These are phyloP conservation scores for Plemyria rubiginata DNA, from an alignment of 2,888 invertebrate genomes.

Conservation along the genomic window DNA sequence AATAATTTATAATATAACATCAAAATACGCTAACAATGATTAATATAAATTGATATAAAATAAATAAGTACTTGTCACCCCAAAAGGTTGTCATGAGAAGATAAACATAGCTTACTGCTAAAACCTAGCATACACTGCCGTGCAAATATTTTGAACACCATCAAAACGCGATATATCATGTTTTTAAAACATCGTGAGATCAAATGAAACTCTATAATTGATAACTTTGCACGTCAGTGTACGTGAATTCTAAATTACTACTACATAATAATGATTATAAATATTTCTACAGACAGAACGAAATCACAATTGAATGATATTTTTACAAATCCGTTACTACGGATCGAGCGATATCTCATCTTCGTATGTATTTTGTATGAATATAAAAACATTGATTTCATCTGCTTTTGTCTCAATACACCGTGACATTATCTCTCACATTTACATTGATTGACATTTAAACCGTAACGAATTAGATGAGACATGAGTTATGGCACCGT, in stretches of 20 bases:
- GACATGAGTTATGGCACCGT: constrained; percentile 30
- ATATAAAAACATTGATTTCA: too few relatives aligned
- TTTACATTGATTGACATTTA: constrained; percentile 6
- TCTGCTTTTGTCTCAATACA: not conserved
- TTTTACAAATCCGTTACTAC: constrained; percentile 1
- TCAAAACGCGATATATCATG: constrained; percentile 28
- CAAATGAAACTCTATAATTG: constrained; percentile 26
- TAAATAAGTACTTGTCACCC: constrained; percentile 51
- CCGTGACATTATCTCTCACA: not conserved
- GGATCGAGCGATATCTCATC: too few relatives aligned
- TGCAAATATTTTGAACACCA: constrained; percentile 36
- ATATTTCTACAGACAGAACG: constrained; percentile 32
- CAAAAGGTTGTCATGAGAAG: constrained; percentile 49
- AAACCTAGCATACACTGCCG: constrained; percentile 32
- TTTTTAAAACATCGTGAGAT: constrained; percentile 40
- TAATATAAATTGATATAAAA: constrained; percentile 33
- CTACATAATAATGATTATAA: constrained; percentile 24
- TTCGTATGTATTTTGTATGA: too few relatives aligned
- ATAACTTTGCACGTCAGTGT: constrained; percentile 37
- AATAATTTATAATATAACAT: constrained; percentile 33
- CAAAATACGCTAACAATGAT: constrained; percentile 33
- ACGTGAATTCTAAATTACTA: constrained; percentile 26
- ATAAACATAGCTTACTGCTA: constrained; percentile 32
- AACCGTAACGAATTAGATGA: constrained; percentile 15
- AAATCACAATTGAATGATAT: constrained; percentile 27